A percentile compares a stretch with the other conserved stretches of the same genome.
These are phyloP conservation scores for Chromis chromis DNA, from an alignment of 2,797 vertebrate species.

Conservation along the genomic window DNA sequence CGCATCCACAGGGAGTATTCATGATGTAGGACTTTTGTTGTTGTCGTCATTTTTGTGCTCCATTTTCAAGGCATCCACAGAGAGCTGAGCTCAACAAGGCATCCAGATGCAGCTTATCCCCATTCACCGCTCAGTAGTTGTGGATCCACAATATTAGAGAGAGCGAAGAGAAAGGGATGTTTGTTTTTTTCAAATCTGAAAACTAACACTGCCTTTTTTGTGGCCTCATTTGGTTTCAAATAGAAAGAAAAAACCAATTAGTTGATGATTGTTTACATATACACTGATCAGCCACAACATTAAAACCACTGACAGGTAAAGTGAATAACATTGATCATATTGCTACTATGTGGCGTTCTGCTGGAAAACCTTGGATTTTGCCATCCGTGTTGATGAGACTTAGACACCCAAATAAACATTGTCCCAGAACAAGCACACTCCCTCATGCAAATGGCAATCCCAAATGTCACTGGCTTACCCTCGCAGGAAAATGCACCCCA, in stretches of 20 bases:
- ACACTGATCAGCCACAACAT: too few relatives aligned
- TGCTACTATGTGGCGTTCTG: too few relatives aligned
- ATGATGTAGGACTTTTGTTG: slow-evolving; percentile 62
- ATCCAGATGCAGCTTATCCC: slow-evolving; percentile 57
- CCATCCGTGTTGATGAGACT: too few relatives aligned
- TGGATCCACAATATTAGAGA: slow-evolving; percentile 20
- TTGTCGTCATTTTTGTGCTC: slow-evolving; percentile 60
- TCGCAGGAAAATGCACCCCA: too few relatives aligned
- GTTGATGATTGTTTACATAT: neutral
- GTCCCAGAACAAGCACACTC: too few relatives aligned
- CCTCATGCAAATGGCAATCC: too few relatives aligned
- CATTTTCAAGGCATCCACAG: slow-evolving; percentile 58
- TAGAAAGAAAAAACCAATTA: neutral
- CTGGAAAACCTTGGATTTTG: too few relatives aligned
- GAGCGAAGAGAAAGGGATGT: neutral
- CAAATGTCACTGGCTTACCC: too few relatives aligned
- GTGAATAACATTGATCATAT: too few relatives aligned
- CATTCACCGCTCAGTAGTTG: slow-evolving; percentile 19
- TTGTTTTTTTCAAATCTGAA: neutral
- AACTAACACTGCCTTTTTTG: neutral
- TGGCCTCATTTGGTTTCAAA: neutral
- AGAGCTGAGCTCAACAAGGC: slow-evolving; percentile 55
- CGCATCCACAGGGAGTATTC: slow-evolving; percentile 52
- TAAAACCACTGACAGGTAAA: too few relatives aligned
- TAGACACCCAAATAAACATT: too few relatives aligned